These are phyloP conservation scores for Sebastes trivittatus DNA, from an alignment of 2,797 vertebrate genomes.

Conservation along the genomic window DNA sequence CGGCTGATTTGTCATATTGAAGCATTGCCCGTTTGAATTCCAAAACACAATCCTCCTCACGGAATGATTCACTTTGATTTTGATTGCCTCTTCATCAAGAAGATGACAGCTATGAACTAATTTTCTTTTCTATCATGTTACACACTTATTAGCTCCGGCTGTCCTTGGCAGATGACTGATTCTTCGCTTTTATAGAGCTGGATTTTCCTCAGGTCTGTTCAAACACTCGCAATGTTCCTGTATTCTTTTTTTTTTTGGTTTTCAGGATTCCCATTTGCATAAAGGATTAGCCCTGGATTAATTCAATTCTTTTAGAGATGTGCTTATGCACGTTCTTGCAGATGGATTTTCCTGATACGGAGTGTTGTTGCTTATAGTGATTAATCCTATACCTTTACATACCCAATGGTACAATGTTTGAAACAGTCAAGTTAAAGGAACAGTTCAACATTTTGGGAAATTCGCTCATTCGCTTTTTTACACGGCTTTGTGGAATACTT, in stretches of 20 bases:
- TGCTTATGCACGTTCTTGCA: neutral
- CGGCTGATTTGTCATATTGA: conserved; percentile 84
- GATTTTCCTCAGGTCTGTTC: conserved; percentile 65
- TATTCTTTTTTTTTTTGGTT: conserved; percentile 41
- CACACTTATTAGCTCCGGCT: conserved; percentile 80
- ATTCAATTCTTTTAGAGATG: conserved; percentile 20
- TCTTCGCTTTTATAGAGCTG: conserved; percentile 62
- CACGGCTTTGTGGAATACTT: too few relatives aligned
- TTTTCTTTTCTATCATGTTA: conserved; percentile 80
- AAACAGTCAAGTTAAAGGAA: neutral
- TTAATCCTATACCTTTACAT: neutral
- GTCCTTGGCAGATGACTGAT: conserved; percentile 77
- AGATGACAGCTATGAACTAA: conserved; percentile 80
- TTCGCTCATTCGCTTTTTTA: neutral
- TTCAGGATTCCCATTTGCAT: conserved; percentile 46
- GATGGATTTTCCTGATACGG: conserved; percentile 5
- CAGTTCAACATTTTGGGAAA: neutral
- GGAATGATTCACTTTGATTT: conserved; percentile 83
- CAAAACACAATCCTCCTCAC: conserved; percentile 80
- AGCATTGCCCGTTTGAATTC: conserved; percentile 82
- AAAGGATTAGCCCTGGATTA: conserved; percentile 28
- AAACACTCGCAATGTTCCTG: conserved; percentile 33
- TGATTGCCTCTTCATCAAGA: conserved; percentile 85
- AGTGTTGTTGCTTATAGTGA: neutral
- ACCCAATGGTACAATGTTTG: neutral